phyloP scores from a whole-genome alignment of 2,797 vertebrate genomes.

The Furcifer pardalis region DNA sequence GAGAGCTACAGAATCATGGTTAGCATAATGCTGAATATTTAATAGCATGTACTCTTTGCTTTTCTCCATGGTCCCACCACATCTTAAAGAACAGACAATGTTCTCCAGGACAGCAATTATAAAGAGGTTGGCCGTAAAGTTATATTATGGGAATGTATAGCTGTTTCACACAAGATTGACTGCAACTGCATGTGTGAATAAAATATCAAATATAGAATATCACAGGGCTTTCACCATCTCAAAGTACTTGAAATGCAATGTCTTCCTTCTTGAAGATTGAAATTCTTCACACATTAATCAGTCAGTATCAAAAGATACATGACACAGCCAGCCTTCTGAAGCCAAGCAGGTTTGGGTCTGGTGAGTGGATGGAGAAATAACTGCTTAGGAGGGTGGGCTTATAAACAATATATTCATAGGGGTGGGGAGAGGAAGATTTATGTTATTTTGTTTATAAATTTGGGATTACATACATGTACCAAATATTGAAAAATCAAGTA shows the following conservation, averaged over 20 bases:
- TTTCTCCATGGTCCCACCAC: neutral
- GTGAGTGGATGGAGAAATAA: neutral
- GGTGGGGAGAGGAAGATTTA: no score
- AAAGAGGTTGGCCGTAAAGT: neutral
- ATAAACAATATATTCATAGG: no score
- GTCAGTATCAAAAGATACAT: neutral
- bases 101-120: neutral
- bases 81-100: neutral
- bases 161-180: neutral
- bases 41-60: slow-evolving; percentile 2
- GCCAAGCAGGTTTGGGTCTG: neutral
- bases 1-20: neutral
- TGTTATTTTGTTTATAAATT: no score
- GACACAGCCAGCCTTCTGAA: neutral
- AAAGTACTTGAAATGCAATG: neutral
- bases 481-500: no score
- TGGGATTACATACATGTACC: no score
- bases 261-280: neutral
- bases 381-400: no score
- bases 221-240: neutral
- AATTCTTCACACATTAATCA: neutral
- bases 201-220: neutral
- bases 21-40: slow-evolving; percentile 23
- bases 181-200: neutral
- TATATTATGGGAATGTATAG: neutral